Base-by-base conservation (phyloP, 2,797 vertebrate genomes). In the Hippocampus kuda region DNA sequence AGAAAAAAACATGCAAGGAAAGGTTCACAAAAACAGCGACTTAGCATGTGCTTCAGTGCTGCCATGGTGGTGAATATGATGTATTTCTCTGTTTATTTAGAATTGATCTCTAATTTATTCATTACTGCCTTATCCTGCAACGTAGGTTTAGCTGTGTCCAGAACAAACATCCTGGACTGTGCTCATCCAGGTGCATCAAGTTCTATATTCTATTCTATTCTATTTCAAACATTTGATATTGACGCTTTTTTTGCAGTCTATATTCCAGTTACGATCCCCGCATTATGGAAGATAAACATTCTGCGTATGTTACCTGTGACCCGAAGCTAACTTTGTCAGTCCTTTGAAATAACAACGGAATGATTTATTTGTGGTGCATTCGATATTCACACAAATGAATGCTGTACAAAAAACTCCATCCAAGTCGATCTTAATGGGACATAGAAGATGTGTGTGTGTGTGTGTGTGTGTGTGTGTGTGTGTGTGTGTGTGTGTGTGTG, bases 381-480 rank as follows among this genome's bases (percentile, higher is more conserved):
- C 24, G 16, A 20, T 16, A 20, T 66, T 66, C 27, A 46, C 62
- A 64, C 4, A 65, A 44, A 65, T 13, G 16, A 26, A 16, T 44
- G 20, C n/a, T 46, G n/a, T 26, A 44, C 10, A 46, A 46, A 42
- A 26, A 34, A 60, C 5, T 24, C 26, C 30, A 61, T 61, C 18
- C 4, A 65, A 44, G n/a, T 13, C 15, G 24, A 65, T 5, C 46
- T 65, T 46, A 65, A 46, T 44, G 62, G 15, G 41, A 65, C 26
- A 12, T 13, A 63, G n/a, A 46, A 46, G 4, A 34, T 1, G 15
- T 51, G 42, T 66, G 64, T 30, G 46, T 30, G 46, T 24, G 27
- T 54, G 1, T 71, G 16, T 67, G 65, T 48, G 30, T 65, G 62
- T 74, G 51, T 53, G 49, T 67, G 22, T 69, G n/a, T 38, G 22